Percentiles rank a stretch among this genome's conserved stretches.
Conservation (phyloP, 2,797 vertebrate species). For the Silurus aristotelis region DNA sequence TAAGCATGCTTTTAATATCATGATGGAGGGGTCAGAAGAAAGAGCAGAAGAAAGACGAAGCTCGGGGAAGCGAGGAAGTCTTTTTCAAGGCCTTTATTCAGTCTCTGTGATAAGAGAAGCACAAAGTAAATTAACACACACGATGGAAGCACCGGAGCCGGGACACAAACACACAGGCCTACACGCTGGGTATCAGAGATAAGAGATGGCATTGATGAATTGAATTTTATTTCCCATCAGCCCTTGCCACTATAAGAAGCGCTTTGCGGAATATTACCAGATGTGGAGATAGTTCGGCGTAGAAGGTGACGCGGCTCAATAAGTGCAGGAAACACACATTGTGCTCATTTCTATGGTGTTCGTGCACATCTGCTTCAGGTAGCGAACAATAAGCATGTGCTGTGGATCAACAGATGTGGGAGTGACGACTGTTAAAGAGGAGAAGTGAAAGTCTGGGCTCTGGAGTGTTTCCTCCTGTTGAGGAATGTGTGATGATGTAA, state of each 20-base stretch:
- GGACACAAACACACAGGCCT: slow-evolving; percentile 33
- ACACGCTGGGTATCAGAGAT: slow-evolving; percentile 69
- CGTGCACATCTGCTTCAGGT: slow-evolving; percentile 7
- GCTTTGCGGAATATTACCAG: slow-evolving; percentile 69
- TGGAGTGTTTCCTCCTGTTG: background rate
- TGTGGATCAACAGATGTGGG: background rate
- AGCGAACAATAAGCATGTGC: background rate
- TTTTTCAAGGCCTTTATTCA: slow-evolving; percentile 65
- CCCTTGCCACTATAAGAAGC: slow-evolving; percentile 71
- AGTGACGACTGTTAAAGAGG: background rate
- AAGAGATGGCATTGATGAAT: slow-evolving; percentile 78
- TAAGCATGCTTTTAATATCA: slow-evolving; percentile 63
- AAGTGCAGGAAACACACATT: slow-evolving; percentile 4
- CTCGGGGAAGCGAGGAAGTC: background rate
- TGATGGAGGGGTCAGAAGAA: slow-evolving; percentile 38
- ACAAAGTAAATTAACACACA: slow-evolving; percentile 75
- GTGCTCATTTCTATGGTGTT: background rate
- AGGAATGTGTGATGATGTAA: slow-evolving; percentile 1
- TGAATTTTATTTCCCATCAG: slow-evolving; percentile 78
- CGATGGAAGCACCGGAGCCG: slow-evolving; percentile 35
- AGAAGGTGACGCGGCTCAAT: slow-evolving; percentile 9
- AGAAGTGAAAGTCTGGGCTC: background rate
- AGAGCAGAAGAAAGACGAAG: slow-evolving; percentile 5
- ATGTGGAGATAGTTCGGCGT: slow-evolving; percentile 60
- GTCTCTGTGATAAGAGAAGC: slow-evolving; percentile 72